Percentiles rank a stretch among this genome's conserved stretches.
Evolutionary conservation across 2,113 vertebrate genomes (phyloP).

Genomic region (Hipposideros armiger): DNA sequence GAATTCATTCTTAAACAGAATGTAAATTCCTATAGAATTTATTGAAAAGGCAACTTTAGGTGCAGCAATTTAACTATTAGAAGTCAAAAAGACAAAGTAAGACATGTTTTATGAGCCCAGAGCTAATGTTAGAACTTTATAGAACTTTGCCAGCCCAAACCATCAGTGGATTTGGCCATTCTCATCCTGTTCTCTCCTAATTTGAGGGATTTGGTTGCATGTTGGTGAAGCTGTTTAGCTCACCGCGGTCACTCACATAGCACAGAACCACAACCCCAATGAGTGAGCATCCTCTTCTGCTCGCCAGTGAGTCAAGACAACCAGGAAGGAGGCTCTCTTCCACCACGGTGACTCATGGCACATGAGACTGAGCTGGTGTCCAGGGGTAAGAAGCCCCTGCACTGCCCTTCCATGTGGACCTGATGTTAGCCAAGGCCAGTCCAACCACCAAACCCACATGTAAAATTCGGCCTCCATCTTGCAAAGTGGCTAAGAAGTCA

Average conservation of each 20-base stretch:
- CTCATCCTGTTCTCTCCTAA: constrained; percentile 72
- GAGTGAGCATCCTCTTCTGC: constrained; percentile 67
- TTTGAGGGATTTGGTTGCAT: constrained; percentile 78
- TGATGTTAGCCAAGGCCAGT: constrained; percentile 57
- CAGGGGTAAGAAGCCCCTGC: not conserved
- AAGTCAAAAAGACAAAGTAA: constrained; percentile 53
- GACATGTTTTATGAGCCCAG: constrained; percentile 48
- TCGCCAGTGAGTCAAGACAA: constrained; percentile 78
- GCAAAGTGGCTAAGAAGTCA: constrained; percentile 76
- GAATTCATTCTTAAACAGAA: constrained; percentile 34
- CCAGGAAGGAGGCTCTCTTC: constrained; percentile 78
- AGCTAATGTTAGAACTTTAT: constrained; percentile 67
- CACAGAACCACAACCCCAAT: constrained; percentile 64
- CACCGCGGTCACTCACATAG: constrained; percentile 65
- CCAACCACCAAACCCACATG: constrained; percentile 79
- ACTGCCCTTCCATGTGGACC: constrained; percentile 65
- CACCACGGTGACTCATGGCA: constrained; percentile 73
- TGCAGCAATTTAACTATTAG: constrained; percentile 14
- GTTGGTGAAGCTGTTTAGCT: constrained; percentile 78
- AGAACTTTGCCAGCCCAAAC: constrained; percentile 69
- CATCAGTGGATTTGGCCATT: constrained; percentile 72
- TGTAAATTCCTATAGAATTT: constrained; percentile 22
- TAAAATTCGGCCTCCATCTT: constrained; percentile 75
- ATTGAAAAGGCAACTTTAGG: not conserved
- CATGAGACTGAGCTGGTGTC: constrained; percentile 71